Conservation (phyloP, 1,140 invertebrate genomes). For the Antheraea mylitta region DNA sequence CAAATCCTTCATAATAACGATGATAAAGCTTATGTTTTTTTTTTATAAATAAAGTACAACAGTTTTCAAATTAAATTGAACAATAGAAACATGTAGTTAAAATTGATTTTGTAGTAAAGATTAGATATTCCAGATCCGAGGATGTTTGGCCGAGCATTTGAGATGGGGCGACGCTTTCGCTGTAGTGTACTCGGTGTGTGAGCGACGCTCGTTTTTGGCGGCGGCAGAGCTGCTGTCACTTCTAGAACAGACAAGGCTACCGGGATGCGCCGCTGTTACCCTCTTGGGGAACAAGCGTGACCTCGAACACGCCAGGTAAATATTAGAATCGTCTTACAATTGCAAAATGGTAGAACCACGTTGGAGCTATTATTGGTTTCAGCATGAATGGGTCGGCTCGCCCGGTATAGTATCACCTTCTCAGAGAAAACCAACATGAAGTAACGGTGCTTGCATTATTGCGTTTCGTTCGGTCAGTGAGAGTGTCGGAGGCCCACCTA, state of each 20-base stretch:
- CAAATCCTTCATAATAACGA: background rate
- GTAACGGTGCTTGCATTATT: no score
- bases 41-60: no score
- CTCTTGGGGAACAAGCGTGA: constrained; percentile 91
- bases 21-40: no score
- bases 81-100: background rate
- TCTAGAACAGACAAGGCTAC: constrained; percentile 83
- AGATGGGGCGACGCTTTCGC: constrained; percentile 92
- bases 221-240: constrained; percentile 87
- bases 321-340: background rate
- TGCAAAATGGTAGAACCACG: no score
- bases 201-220: constrained; percentile 86
- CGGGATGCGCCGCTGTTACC: constrained; percentile 85
- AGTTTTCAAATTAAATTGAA: background rate
- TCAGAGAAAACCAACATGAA: no score
- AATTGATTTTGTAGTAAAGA: constrained; percentile 6
- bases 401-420: no score
- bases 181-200: constrained; percentile 91
- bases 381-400: no score
- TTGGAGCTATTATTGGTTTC: no score
- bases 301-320: constrained; percentile 88
- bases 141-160: constrained; percentile 87
- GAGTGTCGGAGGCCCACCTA: no score
- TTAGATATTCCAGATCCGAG: constrained; percentile 68
- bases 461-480: no score